These are phyloP conservation scores for Piscicola geometra DNA, from an alignment of 2,888 invertebrate species.

Conservation along the genomic window DNA sequence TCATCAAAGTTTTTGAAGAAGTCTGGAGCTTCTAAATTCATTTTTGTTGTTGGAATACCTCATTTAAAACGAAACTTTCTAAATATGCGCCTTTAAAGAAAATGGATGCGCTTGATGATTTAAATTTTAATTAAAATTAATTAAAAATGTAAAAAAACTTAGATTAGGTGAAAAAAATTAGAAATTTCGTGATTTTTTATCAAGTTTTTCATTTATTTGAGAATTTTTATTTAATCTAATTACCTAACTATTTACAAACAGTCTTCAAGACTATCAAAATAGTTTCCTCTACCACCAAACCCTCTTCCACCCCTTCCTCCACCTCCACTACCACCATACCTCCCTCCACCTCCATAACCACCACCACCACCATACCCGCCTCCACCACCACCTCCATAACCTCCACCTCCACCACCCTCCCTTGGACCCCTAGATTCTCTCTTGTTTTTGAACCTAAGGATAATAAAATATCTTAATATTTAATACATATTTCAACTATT, in stretches of 20 bases:
- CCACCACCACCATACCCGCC: not conserved
- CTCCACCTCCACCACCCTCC: not conserved
- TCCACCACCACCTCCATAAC: not conserved
- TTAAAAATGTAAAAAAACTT: too few species aligned
- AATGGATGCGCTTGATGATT: too few species aligned
- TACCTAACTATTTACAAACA: too few species aligned
- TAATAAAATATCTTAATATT: not conserved
- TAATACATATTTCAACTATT: not conserved
- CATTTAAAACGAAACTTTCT: not conserved
- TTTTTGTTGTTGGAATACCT: not conserved
- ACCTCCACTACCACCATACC: not conserved
- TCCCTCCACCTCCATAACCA: not conserved
- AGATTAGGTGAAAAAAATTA: too few species aligned
- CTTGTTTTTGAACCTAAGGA: not conserved
- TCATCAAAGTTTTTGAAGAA: not conserved
- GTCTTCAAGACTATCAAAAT: too few species aligned
- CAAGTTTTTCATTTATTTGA: too few species aligned
- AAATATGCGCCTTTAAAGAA: too few species aligned
- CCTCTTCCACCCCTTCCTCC: not conserved
- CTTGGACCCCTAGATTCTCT: not conserved
- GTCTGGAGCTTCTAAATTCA: not conserved
- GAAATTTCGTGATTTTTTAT: too few species aligned
- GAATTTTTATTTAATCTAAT: too few species aligned
- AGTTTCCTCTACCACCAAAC: not conserved
- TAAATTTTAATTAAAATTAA: too few species aligned